A percentile compares a stretch with the other conserved stretches of the same genome.
phyloP scores from a whole-genome alignment of 92 coral and sea anemone genomes.

The Palythoa caribaeorum region DNA sequence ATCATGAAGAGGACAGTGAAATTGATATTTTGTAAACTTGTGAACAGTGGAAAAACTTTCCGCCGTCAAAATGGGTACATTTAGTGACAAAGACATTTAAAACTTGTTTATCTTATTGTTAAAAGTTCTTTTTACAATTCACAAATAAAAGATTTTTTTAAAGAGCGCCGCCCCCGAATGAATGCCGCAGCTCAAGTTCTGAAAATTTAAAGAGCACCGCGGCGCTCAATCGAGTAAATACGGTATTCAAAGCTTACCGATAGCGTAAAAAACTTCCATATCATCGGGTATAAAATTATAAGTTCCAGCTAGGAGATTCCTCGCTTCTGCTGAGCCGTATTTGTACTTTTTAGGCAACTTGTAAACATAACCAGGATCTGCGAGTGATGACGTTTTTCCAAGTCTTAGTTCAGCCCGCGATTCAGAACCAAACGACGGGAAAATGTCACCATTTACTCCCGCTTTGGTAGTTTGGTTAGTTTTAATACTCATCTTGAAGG shows the following conservation, averaged over 20 bases:
- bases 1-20: no score
- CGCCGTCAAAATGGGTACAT: no score
- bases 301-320: slow-evolving; percentile 31
- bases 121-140: no score
- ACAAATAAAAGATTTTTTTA: no score
- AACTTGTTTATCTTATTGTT: no score
- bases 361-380: slow-evolving; percentile 19
- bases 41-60: no score
- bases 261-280: slow-evolving; percentile 25
- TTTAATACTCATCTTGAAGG: slow-evolving; percentile 21
- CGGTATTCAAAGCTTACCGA: neutral
- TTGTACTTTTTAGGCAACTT: neutral
- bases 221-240: no score
- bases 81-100: no score
- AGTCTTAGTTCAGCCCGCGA: slow-evolving; percentile 13
- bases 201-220: no score
- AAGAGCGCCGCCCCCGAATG: no score
- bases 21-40: no score
- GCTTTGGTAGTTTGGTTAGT: neutral
- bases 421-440: slow-evolving; percentile 3
- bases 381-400: neutral
- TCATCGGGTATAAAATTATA: slow-evolving; percentile 33
- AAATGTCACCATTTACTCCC: neutral
- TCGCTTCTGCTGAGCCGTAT: neutral
- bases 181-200: no score